phyloP scores from a whole-genome alignment of 2,113 vertebrate species.

The Hippopotamus amphibius region DNA sequence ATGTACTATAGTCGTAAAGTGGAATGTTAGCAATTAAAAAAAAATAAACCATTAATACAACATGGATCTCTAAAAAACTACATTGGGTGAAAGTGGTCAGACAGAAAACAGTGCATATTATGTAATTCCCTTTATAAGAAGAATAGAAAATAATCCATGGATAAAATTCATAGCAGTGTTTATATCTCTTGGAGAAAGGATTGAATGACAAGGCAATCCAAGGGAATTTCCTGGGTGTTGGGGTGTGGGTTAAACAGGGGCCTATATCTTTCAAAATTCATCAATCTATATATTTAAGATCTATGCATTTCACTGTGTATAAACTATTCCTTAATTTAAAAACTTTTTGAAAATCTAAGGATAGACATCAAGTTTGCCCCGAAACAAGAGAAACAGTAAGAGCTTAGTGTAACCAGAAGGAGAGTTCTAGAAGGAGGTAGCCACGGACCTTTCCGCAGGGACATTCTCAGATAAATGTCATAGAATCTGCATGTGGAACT shows the following conservation, averaged over 20 bases:
- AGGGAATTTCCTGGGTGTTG: not conserved
- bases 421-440: not conserved
- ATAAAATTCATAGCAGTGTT: not conserved
- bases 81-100: not conserved
- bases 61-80: not conserved
- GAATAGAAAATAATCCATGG: not conserved
- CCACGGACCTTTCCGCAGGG: not conserved
- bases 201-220: not conserved
- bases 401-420: not conserved
- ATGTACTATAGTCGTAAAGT: not conserved
- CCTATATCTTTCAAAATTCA: constrained; percentile 3
- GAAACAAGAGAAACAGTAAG: not conserved
- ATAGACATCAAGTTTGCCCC: not conserved
- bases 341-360: not conserved
- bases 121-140: not conserved
- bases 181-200: not conserved
- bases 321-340: not conserved
- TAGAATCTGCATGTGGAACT: not conserved
- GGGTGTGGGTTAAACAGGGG: not conserved
- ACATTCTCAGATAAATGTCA: not conserved
- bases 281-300: constrained; percentile 5
- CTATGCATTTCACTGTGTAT: constrained; percentile 1
- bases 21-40: not conserved
- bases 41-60: not conserved
- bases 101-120: not conserved